phyloP scores from a whole-genome alignment of 2,113 vertebrate species.

The Isichthys henryi region DNA sequence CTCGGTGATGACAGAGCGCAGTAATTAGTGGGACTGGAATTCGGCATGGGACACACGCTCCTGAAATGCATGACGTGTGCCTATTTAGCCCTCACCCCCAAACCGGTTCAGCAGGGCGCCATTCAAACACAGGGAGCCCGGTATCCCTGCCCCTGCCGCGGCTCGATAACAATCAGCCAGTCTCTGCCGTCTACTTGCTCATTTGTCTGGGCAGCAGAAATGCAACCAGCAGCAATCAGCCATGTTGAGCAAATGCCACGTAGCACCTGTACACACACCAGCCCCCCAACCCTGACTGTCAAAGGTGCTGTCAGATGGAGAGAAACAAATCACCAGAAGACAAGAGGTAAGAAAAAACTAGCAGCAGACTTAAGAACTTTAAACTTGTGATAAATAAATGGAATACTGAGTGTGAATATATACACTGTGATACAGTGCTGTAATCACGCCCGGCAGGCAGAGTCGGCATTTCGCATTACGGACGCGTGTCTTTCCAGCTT shows the following conservation, averaged over 20 bases:
- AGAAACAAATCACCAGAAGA: background rate
- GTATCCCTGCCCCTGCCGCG: background rate
- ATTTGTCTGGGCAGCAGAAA: slow-evolving; percentile 17
- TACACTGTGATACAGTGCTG: background rate
- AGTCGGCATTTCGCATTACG: background rate
- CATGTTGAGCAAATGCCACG: background rate
- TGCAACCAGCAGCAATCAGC: background rate
- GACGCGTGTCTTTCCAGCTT: background rate
- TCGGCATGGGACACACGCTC: slow-evolving; percentile 21
- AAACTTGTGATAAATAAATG: background rate
- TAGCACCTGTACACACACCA: background rate
- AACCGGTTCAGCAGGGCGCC: slow-evolving; percentile 40
- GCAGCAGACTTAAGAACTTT: background rate
- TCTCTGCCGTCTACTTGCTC: background rate
- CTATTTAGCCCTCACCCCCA: background rate
- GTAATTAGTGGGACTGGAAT: background rate
- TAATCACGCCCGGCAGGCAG: background rate
- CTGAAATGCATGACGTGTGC: background rate
- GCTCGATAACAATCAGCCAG: background rate
- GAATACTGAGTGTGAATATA: background rate
- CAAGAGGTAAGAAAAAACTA: background rate
- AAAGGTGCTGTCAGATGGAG: background rate
- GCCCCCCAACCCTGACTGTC: background rate
- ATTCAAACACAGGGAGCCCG: slow-evolving; percentile 26
- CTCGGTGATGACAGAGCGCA: background rate